Base-by-base conservation (phyloP, 2,888 invertebrate species). In the Ctenicera cuprea region DNA sequence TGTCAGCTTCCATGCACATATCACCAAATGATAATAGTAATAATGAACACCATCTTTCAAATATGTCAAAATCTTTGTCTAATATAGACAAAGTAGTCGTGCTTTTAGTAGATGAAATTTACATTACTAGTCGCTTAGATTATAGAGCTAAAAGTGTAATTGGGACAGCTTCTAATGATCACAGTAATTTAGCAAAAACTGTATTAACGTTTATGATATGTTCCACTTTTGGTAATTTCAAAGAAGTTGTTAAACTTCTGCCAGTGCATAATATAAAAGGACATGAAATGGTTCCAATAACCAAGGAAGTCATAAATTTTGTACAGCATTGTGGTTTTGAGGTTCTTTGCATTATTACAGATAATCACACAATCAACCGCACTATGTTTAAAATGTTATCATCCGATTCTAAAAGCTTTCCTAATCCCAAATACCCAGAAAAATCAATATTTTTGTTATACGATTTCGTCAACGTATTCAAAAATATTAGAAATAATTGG, bases 51-150 rank as follows among this genome's bases (percentile, higher is more conserved):
- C 5, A 26, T 5, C 26, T 26, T 26, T 26, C 26, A 5, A 2
- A 26, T 26, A 26, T 26, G 5, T 26, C 3, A 2, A 26, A 26
- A 5, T 26, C 26, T 5, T 2, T 26, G n/a, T 4, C 3, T 9
- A 16, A 48, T 5, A 26, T 5, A 3, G 48, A 48, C 3, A 48
- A 48, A 16, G 18, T 48, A 8, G 48, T 48, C 5, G 1, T 14
- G 18, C 18, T 48, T 4, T 48, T 48, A 48, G n/a, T 48, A 9
- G 48, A 48, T 48, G 48, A 48, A 48, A 48, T 48, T 48, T 26
- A 48, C n/a, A 48, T 48, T 5, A 48, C 48, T 16, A n/a, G 9
- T 7, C 48, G 48, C 4, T 48, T 48, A 14, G 48, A 48, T 16
- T 48, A 48, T 18, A 48, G 48, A 48, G 18, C 8, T 18, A 48